Percentiles rank a stretch among this genome's conserved stretches.
Evolutionary conservation across 2,888 invertebrate species (phyloP).

Genomic region (Tetragnatha montana): DNA sequence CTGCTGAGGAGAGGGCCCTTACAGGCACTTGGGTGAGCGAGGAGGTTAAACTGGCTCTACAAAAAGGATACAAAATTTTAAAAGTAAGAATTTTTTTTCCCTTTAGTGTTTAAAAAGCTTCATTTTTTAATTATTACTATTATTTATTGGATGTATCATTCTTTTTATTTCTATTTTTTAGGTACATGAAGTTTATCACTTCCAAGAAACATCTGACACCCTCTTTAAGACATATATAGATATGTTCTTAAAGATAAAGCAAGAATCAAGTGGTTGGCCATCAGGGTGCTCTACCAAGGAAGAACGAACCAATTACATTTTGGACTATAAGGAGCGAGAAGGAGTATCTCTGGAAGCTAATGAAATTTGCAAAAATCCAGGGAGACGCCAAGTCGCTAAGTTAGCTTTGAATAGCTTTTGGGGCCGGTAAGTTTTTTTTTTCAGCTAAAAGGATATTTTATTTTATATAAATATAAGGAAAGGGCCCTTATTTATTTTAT

Average conservation of each 20-base stretch:
- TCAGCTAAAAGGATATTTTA: too few relatives aligned
- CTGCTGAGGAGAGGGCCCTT: conserved; percentile 73
- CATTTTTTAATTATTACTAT: too few relatives aligned
- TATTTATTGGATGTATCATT: too few relatives aligned
- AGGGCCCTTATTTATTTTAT: conserved; percentile 72
- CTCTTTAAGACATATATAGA: too few relatives aligned
- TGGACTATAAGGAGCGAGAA: not conserved
- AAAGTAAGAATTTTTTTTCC: conserved; percentile 72
- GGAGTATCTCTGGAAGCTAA: conserved; percentile 31
- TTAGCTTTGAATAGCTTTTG: too few relatives aligned
- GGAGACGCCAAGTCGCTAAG: too few relatives aligned
- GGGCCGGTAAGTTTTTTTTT: too few relatives aligned
- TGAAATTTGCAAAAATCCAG: conserved; percentile 72
- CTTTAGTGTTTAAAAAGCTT: too few relatives aligned
- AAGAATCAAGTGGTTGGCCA: conserved; percentile 74
- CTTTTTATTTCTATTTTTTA: too few relatives aligned
- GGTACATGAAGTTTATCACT: too few relatives aligned
- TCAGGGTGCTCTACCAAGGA: conserved; percentile 66
- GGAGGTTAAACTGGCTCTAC: conserved; percentile 73
- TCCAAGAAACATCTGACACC: too few relatives aligned
- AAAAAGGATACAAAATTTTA: conserved; percentile 73
- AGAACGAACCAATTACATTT: conserved; percentile 72
- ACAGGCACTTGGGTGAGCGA: conserved; percentile 73
- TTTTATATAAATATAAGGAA: conserved; percentile 72
- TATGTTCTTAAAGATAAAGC: too few relatives aligned